These are phyloP conservation scores for Drosophila histrio DNA, from an alignment of 2,888 invertebrate species.

Conservation along the genomic window DNA sequence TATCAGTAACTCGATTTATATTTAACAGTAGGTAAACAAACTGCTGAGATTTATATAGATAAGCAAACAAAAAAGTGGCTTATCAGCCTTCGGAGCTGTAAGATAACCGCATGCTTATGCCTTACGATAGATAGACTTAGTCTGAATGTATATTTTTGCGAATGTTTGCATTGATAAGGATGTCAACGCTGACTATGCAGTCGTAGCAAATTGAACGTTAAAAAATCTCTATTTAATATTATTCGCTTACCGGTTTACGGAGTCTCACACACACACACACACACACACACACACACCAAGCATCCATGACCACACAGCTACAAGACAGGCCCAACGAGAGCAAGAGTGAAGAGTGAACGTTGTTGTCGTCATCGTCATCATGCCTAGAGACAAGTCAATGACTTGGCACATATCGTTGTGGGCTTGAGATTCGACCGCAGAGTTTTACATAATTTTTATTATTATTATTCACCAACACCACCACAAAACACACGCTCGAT, in stretches of 20 bases:
- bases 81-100: conserved; percentile 15
- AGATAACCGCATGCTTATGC: conserved; percentile 22
- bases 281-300: background rate
- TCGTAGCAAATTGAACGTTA: conserved; percentile 4
- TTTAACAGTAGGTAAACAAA: conserved; percentile 9
- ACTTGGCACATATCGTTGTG: conserved; percentile 51
- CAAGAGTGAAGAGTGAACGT: conserved; percentile 36
- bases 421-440: conserved; percentile 29
- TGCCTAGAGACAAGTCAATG: conserved; percentile 55
- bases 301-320: conserved; percentile 1
- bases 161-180: conserved; percentile 35
- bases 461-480: no score
- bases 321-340: conserved; percentile 31
- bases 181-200: conserved; percentile 21
- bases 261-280: conserved; percentile 2
- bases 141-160: background rate
- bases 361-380: conserved; percentile 7
- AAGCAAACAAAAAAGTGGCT: background rate
- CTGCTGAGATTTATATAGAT: conserved; percentile 26
- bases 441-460: conserved; percentile 44
- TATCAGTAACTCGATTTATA: conserved; percentile 24
- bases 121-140: conserved; percentile 17
- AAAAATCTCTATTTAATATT: conserved; percentile 3
- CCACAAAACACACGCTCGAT: conserved; percentile 17
- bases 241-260: conserved; percentile 38